Evolutionary conservation across 2,113 vertebrate species (phyloP).

Genomic region (Microtus montanus): DNA sequence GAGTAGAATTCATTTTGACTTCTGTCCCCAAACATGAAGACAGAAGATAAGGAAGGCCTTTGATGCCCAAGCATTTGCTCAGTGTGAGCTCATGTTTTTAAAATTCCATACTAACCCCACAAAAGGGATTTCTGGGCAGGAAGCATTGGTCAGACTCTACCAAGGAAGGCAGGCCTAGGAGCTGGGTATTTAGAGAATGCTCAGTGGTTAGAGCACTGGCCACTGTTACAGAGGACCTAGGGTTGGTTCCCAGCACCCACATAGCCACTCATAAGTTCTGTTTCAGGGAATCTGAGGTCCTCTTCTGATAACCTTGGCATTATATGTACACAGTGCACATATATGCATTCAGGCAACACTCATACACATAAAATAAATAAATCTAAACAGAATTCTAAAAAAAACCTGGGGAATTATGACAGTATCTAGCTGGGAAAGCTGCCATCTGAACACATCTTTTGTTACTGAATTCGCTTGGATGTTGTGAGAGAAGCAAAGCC

Average conservation of each 20-base stretch:
- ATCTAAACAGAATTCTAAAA: neutral
- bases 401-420: no score
- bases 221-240: neutral
- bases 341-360: neutral
- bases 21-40: conserved; percentile 51
- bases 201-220: neutral
- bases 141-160: conserved; percentile 57
- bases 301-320: neutral
- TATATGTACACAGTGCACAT: neutral
- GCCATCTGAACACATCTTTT: conserved; percentile 73
- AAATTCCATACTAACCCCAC: conserved; percentile 67
- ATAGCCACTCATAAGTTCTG: neutral
- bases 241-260: neutral
- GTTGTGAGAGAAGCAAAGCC: conserved; percentile 66
- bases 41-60: conserved; percentile 67
- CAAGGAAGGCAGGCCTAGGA: conserved; percentile 44
- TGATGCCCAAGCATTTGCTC: conserved; percentile 48
- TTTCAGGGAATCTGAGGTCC: neutral
- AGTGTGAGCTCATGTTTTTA: conserved; percentile 62
- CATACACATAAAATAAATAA: neutral
- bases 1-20: neutral
- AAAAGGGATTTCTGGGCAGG: conserved; percentile 64
- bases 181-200: no score
- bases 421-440: conserved; percentile 20
- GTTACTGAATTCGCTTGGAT: conserved; percentile 56